phyloP scores from a whole-genome alignment of 2,113 vertebrate species.

The Mugil cephalus region DNA sequence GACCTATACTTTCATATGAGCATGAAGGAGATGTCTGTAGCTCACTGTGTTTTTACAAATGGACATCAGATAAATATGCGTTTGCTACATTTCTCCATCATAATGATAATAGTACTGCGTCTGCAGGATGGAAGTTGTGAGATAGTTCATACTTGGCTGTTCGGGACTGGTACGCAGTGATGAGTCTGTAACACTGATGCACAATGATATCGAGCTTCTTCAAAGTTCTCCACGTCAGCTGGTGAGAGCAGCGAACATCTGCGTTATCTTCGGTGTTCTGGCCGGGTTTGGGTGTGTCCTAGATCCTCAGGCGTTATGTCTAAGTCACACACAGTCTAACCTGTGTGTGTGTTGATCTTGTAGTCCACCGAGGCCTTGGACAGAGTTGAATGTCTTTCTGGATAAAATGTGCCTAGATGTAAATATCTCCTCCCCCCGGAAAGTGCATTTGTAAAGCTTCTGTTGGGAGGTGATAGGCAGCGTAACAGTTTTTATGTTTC shows the following conservation, averaged over 20 bases:
- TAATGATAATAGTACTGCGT: not conserved
- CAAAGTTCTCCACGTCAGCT: conserved; percentile 71
- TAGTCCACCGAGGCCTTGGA: conserved; percentile 7
- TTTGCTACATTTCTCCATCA: not conserved
- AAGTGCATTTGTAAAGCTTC: conserved; percentile 20
- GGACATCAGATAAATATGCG: no score
- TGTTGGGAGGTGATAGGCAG: conserved; percentile 3
- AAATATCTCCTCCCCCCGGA: conserved; percentile 8
- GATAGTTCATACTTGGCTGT: conserved; percentile 14
- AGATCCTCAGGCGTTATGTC: conserved; percentile 33
- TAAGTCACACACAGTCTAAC: conserved; percentile 39
- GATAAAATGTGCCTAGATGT: conserved; percentile 20
- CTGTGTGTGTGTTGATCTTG: conserved; percentile 36
- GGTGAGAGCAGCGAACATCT: conserved; percentile 67
- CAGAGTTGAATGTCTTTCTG: conserved; percentile 14
- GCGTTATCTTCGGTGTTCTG: conserved; percentile 47
- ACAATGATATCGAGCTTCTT: conserved; percentile 62
- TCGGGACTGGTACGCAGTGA: conserved; percentile 10
- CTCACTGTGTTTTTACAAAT: not conserved
- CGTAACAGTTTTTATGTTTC: conserved; percentile 11
- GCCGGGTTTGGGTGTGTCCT: conserved; percentile 48
- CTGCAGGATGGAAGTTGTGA: not conserved
- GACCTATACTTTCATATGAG: conserved; percentile 7
- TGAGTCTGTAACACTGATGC: conserved; percentile 54
- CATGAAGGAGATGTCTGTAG: not conserved